Conservation (phyloP, 2,113 vertebrate genomes). For the Gymnarchus niloticus region DNA sequence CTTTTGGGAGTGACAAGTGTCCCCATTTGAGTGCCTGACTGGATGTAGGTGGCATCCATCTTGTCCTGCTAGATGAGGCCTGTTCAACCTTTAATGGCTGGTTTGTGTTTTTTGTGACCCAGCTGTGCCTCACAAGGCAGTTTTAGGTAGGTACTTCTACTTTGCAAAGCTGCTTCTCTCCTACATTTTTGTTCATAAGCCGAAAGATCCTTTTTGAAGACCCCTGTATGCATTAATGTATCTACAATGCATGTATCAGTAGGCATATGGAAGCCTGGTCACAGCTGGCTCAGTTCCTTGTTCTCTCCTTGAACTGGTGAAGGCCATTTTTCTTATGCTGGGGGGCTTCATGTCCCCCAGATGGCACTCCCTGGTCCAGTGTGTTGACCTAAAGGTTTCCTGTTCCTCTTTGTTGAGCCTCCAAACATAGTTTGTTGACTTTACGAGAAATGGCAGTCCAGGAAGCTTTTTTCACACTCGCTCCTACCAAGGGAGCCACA, state of each 20-base stretch:
- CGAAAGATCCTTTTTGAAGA: background rate
- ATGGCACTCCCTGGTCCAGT: background rate
- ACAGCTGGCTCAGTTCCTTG: background rate
- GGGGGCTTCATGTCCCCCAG: background rate
- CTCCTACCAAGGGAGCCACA: slow-evolving; percentile 31
- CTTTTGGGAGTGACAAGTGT: background rate
- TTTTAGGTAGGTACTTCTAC: background rate
- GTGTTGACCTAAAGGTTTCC: background rate
- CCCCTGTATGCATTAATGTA: background rate
- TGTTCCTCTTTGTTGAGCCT: background rate
- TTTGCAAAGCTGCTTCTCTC: background rate
- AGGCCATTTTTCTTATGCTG: background rate
- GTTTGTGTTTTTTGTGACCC: background rate
- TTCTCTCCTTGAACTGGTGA: background rate
- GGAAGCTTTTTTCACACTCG: background rate
- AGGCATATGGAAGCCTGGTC: background rate
- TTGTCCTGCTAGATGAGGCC: background rate
- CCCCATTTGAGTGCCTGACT: background rate
- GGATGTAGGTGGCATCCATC: background rate
- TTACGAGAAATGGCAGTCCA: background rate
- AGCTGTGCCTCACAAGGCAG: background rate
- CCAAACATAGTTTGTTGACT: background rate
- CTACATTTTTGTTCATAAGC: background rate
- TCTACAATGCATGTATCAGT: background rate
- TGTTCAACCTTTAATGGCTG: background rate